Conservation (phyloP, 1,140 invertebrate genomes). For the Aphidius gifuensis region DNA sequence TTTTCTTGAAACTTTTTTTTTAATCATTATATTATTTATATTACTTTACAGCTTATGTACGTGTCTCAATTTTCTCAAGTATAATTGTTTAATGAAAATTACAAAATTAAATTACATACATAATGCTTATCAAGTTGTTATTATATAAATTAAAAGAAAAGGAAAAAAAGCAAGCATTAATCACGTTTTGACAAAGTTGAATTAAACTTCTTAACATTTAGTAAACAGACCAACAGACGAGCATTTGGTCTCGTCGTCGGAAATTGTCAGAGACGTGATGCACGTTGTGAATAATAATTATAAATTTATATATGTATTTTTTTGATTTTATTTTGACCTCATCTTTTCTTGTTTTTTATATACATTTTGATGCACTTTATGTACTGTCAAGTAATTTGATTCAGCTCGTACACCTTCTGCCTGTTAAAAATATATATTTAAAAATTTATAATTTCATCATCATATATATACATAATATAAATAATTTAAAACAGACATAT, state of each 20-base stretch:
- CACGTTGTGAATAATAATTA: conserved; percentile 33
- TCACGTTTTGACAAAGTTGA: conserved; percentile 1
- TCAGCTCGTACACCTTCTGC: neutral
- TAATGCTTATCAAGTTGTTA: too few species aligned
- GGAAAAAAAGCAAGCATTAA: neutral
- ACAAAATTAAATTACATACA: neutral
- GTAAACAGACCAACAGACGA: conserved; percentile 29
- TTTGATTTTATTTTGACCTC: neutral
- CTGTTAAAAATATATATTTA: too few species aligned
- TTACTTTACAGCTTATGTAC: neutral
- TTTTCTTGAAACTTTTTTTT: neutral
- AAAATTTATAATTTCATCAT: too few species aligned
- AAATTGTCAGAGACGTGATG: conserved; percentile 17
- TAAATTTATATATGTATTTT: neutral
- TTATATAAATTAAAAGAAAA: too few species aligned
- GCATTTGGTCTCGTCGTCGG: conserved; percentile 9
- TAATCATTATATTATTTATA: conserved; percentile 7
- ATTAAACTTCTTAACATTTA: conserved; percentile 29
- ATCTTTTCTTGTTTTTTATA: too few species aligned
- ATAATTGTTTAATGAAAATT: neutral
- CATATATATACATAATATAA: too few species aligned
- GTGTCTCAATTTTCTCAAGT: conserved; percentile 10
- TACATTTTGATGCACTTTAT: neutral
- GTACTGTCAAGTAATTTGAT: conserved; percentile 19
- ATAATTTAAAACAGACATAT: too few species aligned